These are phyloP conservation scores for Hydractinia symbiolongicarpus DNA, from an alignment of 30 jellyfish, hydroid and myxozoan species.

Conservation along the genomic window DNA sequence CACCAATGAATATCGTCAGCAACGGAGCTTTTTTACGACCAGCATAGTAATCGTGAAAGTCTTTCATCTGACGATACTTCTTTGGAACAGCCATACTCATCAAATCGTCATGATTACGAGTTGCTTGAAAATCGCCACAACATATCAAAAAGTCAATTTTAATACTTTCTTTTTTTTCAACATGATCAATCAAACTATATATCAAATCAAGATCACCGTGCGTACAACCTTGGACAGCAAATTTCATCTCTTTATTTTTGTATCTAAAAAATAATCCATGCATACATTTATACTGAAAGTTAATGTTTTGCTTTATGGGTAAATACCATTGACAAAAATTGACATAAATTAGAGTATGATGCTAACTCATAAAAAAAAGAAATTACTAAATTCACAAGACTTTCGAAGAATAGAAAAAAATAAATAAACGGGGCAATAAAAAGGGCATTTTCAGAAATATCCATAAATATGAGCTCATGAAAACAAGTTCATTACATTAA, in stretches of 20 bases:
- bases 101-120: conserved; percentile 74
- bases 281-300: too few relatives aligned
- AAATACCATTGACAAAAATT: not conserved
- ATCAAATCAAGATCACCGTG: conserved; percentile 94
- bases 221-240: conserved; percentile 98
- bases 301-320: not conserved
- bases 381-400: too few relatives aligned
- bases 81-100: conserved; percentile 97
- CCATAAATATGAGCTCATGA: too few relatives aligned
- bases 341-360: not conserved
- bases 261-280: not conserved
- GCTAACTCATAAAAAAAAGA: too few relatives aligned
- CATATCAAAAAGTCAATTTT: conserved; percentile 85
- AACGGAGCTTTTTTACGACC: conserved; percentile 90
- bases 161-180: conserved; percentile 47
- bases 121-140: conserved; percentile 99
- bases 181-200: conserved; percentile 50
- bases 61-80: conserved; percentile 75
- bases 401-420: too few relatives aligned
- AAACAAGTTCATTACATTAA: too few relatives aligned
- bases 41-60: conserved; percentile 68
- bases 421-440: too few relatives aligned
- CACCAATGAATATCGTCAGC: conserved; percentile 89
- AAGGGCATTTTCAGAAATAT: too few relatives aligned
- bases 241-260: conserved; percentile 44